phyloP scores from a whole-genome alignment of 2,113 vertebrate genomes.

The Nyctibius bracteatus region DNA sequence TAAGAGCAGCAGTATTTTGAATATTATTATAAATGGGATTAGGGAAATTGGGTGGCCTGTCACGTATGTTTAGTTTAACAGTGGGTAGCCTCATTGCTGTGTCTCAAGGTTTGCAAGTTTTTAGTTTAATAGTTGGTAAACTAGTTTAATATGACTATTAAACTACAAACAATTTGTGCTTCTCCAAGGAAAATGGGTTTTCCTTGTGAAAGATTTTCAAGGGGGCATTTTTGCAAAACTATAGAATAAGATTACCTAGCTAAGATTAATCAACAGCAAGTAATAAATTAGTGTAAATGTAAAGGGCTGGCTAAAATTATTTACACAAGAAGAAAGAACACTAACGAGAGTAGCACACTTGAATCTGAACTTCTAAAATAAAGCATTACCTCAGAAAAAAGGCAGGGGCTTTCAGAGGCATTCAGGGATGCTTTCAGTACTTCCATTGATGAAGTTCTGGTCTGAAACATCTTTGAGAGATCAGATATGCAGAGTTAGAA shows the following conservation, averaged over 20 bases:
- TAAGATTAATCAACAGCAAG: neutral
- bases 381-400: neutral
- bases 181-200: neutral
- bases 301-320: neutral
- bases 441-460: neutral
- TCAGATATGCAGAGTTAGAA: neutral
- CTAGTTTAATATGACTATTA: neutral
- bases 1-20: neutral
- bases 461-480: neutral
- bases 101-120: neutral
- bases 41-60: neutral
- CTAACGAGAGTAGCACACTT: neutral
- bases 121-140: neutral
- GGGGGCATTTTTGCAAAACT: neutral
- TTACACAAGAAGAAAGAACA: neutral
- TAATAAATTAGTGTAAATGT: neutral
- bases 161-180: neutral
- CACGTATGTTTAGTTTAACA: neutral
- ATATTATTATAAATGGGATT: neutral
- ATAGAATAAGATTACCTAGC: neutral
- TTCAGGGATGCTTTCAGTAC: neutral
- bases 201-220: neutral
- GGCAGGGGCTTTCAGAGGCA: neutral
- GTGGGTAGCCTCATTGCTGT: neutral
- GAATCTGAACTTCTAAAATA: neutral